Evolutionary conservation across 2,888 invertebrate species (phyloP).

Genomic region (Nephrotoma guestfalica): DNA sequence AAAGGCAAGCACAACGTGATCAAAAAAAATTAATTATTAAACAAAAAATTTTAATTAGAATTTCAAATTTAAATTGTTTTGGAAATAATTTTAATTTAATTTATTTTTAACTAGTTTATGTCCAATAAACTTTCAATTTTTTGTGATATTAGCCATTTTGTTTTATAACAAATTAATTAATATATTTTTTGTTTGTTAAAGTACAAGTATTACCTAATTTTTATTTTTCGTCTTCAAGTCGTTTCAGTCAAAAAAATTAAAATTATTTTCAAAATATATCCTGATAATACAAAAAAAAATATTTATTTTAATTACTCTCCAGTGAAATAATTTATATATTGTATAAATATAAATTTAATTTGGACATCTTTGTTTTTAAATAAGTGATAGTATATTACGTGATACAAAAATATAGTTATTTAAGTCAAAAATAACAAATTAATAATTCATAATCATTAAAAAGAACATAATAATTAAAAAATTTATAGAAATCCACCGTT

Average conservation of each 20-base stretch:
- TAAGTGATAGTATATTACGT: conserved; percentile 7
- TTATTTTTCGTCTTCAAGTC: not conserved
- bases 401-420: not conserved
- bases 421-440: not conserved
- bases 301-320: not conserved
- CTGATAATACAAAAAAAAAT: not conserved
- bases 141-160: not conserved
- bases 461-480: not conserved
- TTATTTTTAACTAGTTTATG: not conserved
- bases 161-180: not conserved
- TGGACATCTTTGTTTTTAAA: not conserved
- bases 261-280: not conserved
- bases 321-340: not conserved
- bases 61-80: not conserved
- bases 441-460: not conserved
- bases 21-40: conserved; percentile 2
- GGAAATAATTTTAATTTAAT: not conserved
- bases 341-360: not conserved
- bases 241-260: not conserved
- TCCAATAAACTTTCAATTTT: not conserved
- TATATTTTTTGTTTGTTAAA: not conserved
- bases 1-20: conserved; percentile 8
- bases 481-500: conserved; percentile 1
- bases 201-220: not conserved
- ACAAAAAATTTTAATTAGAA: not conserved